These are phyloP conservation scores for Ahaetulla prasina DNA, from an alignment of 2,113 vertebrate species.

Conservation along the genomic window DNA sequence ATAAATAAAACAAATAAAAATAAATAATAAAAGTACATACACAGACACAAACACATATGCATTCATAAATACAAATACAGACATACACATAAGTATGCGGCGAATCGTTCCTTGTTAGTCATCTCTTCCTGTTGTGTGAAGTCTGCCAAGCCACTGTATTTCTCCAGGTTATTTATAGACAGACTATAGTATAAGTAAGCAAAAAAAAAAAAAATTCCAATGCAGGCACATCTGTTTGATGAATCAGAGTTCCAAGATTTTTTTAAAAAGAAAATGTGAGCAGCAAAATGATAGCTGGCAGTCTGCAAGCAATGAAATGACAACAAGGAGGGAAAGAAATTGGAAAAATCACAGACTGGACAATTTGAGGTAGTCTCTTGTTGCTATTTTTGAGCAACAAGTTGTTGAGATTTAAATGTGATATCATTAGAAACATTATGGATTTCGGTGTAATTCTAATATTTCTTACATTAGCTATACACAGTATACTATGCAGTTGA, in stretches of 20 bases:
- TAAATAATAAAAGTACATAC: background rate
- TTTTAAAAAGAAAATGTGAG: background rate
- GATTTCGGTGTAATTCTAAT: background rate
- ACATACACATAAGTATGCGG: background rate
- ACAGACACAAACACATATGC: background rate
- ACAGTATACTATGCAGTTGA: background rate
- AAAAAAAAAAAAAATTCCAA: background rate
- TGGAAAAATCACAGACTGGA: background rate
- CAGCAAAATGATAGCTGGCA: background rate
- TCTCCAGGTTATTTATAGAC: constrained; percentile 1
- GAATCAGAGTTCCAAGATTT: background rate
- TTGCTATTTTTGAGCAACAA: background rate
- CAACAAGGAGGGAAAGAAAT: background rate
- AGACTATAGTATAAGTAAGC: background rate
- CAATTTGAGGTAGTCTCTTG: background rate
- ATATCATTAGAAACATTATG: background rate
- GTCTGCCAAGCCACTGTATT: background rate
- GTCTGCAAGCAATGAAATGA: background rate
- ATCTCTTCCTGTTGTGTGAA: background rate
- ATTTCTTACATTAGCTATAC: background rate
- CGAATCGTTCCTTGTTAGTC: background rate
- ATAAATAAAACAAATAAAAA: too few relatives aligned
- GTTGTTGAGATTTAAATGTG: background rate
- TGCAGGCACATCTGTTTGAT: background rate
- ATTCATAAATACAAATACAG: background rate